Evolutionary conservation across 2,888 invertebrate genomes (phyloP), one percentile per base, ranked within the genome.

Genomic region (Oscheius sp.): DNA sequence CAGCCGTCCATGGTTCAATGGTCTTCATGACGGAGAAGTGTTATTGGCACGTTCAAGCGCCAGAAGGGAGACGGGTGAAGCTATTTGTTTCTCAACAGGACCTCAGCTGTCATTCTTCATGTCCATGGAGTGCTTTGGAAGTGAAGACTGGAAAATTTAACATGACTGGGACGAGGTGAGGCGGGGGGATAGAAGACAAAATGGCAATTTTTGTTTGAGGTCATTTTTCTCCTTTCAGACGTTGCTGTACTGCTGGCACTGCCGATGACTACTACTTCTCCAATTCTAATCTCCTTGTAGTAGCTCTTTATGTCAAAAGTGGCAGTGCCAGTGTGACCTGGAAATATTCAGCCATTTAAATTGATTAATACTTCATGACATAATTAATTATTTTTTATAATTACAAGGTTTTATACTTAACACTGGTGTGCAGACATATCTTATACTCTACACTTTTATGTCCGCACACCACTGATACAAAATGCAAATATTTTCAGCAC

Each of bases 41-140:
- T 33, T 54, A 33, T 17, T 54, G 54, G 54, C 54, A 54, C 17
- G 36, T 54, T 17, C 9, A 12, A 36, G 54, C 54, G n/a, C 54
- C 54, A 9, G 33, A 1, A 17, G 54, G 54, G 2, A 32, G 17
- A 33, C n/a, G 22, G 12, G 54, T 54, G 17, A 54, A 54, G 22
- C n/a, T 54, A 8, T 54, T 54, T 12, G 54, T 54, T 9, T 33
- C n/a, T 6, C n/a, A 12, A 6, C 54, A 54, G 12, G 33, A 54
- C 17, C 32, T 54, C n/a, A n/a, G 17, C 12, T 54, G 54, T 33
- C 32, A 32, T n/a, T 32, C 54, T 9, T 32, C 33, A 12, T 54
- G 54, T 54, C 54, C 54, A n/a, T 54, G 54, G 54, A 33, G 33
- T 33, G 54, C 54, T 12, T n/a, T 54, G 33, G 54, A 54, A 33